phyloP scores from a whole-genome alignment of 2,888 invertebrate genomes.

The Microchrysa polita region DNA sequence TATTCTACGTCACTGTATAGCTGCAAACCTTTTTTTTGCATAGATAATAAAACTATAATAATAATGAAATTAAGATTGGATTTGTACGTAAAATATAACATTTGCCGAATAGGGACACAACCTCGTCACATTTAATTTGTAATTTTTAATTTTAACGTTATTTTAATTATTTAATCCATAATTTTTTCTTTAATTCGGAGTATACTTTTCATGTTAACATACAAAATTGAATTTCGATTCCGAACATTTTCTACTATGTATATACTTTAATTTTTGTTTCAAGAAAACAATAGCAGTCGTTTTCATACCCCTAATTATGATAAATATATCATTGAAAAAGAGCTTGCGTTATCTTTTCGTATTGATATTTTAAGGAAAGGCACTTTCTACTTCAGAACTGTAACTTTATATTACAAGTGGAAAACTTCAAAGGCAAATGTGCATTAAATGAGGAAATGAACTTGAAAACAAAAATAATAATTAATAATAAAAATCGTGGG shows the following conservation, averaged over 20 bases:
- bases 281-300: constrained; percentile 36
- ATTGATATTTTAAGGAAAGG: constrained; percentile 51
- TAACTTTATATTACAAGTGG: constrained; percentile 15
- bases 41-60: too few species aligned
- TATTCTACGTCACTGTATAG: too few species aligned
- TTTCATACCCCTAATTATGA: background rate
- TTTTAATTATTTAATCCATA: constrained; percentile 45
- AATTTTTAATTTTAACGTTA: constrained; percentile 37
- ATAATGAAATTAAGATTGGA: too few species aligned
- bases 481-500: too few species aligned
- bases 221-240: constrained; percentile 44
- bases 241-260: constrained; percentile 41
- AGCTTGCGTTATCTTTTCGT: constrained; percentile 36
- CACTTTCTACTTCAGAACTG: constrained; percentile 53
- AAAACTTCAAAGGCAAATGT: too few species aligned
- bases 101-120: constrained; percentile 46
- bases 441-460: too few species aligned
- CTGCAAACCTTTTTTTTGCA: too few species aligned
- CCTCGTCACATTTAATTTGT: constrained; percentile 48
- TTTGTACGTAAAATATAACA: background rate
- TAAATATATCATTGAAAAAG: constrained; percentile 15
- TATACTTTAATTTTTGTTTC: constrained; percentile 13
- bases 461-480: too few species aligned
- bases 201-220: constrained; percentile 40
- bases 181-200: constrained; percentile 29